Evolutionary conservation across 2,113 vertebrate species (phyloP), one percentile per base, ranked within the genome.

Genomic region (Equus quagga): DNA sequence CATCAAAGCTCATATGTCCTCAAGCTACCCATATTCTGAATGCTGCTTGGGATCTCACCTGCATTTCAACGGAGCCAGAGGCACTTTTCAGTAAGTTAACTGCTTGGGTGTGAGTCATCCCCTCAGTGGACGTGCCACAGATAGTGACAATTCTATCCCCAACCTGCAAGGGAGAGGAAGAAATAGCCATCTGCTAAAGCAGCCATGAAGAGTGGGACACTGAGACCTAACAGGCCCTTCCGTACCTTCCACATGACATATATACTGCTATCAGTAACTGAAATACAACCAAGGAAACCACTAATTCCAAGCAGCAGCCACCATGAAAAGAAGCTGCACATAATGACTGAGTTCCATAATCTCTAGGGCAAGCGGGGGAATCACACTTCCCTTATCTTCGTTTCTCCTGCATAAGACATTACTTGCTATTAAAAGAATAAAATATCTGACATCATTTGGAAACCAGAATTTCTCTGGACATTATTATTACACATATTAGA

Each of bases 81-180:
- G 99, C 99, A 97, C 98, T 99, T 99, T 99, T 99, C 94, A 99
- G 98, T 96, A 99, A 98, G 72, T 98, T 98, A 96, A 99, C 99
- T 28, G 99, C 99, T 98, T 99, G 99, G 0, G 99, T 99, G 96
- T 99, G 99, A 98, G 99, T 99, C 99, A 99, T 99, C 79, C 99
- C 99, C 91, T 99, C 99, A 0, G 99, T 99, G 8, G 99, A 98
- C 26, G 99, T 99, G 89, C 99, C 99, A 97, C 99, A 99, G 97
- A 99, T 99, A 89, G 99, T 99, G 96, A 99, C 98, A 94, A 99
- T 99, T 96, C 99, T 99, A 96, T 99, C 99, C 6, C 99, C 99
- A n/a, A 99, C 99, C 99, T 99, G 96, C 17, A 94, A 97, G 8
- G 87, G 64, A 96, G 95, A 44, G 5, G 10, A 82, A 89, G 62